A percentile compares a stretch with the other conserved stretches of the same genome.
These are phyloP conservation scores for Philereme vetulata DNA, from an alignment of 2,888 invertebrate species.

Conservation along the genomic window DNA sequence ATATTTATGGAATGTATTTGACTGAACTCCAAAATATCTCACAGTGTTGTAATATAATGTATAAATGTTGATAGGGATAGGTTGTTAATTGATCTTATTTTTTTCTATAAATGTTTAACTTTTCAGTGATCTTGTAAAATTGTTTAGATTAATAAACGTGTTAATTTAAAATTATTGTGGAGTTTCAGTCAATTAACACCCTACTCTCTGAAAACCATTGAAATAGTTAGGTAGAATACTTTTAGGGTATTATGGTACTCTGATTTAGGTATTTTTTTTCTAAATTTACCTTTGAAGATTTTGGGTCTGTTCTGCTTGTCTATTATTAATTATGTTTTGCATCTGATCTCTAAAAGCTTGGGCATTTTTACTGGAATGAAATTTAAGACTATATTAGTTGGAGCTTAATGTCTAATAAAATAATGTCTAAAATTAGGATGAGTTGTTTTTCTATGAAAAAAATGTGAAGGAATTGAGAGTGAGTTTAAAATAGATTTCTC, in stretches of 20 bases:
- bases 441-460: conserved; percentile 37
- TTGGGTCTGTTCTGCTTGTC: conserved; percentile 51
- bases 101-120: conserved; percentile 69
- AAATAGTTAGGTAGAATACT: conserved; percentile 25
- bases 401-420: not conserved
- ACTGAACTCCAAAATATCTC: conserved; percentile 78
- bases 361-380: conserved; percentile 40
- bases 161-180: conserved; percentile 76
- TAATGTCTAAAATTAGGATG: conserved; percentile 10
- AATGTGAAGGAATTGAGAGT: conserved; percentile 45
- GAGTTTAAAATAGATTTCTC: conserved; percentile 46
- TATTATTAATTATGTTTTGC: conserved; percentile 65
- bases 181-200: conserved; percentile 85
- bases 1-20: conserved; percentile 63
- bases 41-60: conserved; percentile 61
- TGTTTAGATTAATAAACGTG: conserved; percentile 80
- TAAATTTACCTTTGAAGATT: conserved; percentile 23
- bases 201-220: conserved; percentile 69
- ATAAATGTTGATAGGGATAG: conserved; percentile 69
- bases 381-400: conserved; percentile 1
- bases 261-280: conserved; percentile 12
- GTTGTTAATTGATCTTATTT: conserved; percentile 80
- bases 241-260: conserved; percentile 14
- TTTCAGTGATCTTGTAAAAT: conserved; percentile 74
- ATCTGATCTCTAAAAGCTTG: conserved; percentile 47